These are phyloP conservation scores for Pagetopsis macropterus DNA, from an alignment of 2,797 vertebrate genomes.

Conservation along the genomic window DNA sequence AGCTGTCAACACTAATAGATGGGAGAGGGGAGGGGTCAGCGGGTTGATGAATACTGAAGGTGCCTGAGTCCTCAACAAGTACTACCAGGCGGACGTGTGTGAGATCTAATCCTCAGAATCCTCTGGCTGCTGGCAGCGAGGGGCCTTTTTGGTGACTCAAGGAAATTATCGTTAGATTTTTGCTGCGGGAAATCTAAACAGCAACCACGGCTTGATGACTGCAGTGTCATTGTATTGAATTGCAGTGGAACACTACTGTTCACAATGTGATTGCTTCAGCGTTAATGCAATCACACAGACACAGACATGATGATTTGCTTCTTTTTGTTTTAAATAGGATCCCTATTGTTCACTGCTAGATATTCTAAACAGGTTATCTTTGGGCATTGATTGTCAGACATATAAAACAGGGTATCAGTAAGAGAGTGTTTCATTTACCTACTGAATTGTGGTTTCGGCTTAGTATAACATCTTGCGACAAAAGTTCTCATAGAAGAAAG, in stretches of 20 bases:
- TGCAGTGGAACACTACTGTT: not conserved
- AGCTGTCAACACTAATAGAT: slow-evolving; percentile 78
- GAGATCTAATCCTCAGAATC: slow-evolving; percentile 36
- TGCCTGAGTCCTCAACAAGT: slow-evolving; percentile 57
- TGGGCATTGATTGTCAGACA: not conserved
- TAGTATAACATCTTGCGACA: not conserved
- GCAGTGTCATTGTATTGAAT: not conserved
- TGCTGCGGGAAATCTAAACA: not conserved
- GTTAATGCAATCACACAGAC: not conserved
- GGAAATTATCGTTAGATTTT: slow-evolving; percentile 19
- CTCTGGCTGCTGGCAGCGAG: slow-evolving; percentile 1
- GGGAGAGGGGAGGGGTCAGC: slow-evolving; percentile 53
- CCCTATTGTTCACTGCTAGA: not conserved
- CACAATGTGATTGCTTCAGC: not conserved
- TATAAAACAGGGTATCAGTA: not conserved
- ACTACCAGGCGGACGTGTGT: slow-evolving; percentile 29
- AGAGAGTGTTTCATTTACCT: not conserved
- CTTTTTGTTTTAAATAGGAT: not conserved
- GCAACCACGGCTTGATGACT: not conserved
- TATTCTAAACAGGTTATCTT: not conserved
- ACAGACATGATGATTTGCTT: not conserved
- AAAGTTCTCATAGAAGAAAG: no score
- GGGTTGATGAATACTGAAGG: slow-evolving; percentile 74
- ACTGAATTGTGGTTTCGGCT: not conserved
- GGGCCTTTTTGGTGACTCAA: slow-evolving; percentile 5